These are phyloP conservation scores for Astropecten irregularis DNA, from an alignment of 53 echinoderm and acorn worm genomes.

Conservation along the genomic window DNA sequence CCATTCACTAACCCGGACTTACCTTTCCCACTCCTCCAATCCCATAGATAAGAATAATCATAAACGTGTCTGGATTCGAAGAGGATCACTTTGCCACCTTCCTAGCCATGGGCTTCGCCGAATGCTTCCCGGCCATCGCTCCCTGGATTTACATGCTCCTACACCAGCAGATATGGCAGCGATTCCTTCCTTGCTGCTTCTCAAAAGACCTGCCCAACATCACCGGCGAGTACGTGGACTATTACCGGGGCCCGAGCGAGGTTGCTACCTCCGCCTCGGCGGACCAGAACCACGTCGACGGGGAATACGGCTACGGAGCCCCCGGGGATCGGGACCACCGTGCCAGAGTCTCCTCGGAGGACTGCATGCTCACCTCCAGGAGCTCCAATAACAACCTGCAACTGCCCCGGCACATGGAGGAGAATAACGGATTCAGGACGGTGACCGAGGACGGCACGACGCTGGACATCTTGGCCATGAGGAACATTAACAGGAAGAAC, in stretches of 20 bases:
- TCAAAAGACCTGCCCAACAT: constrained; percentile 27
- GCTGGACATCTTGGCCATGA: constrained; percentile 7
- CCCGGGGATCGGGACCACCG: background rate
- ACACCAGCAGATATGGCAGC: constrained; percentile 70
- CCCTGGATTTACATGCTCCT: constrained; percentile 79
- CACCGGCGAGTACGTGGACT: background rate
- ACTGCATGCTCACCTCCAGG: too few relatives aligned
- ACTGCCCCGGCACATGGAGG: background rate
- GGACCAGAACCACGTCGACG: constrained; percentile 5
- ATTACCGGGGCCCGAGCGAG: background rate
- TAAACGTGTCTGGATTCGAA: constrained; percentile 64
- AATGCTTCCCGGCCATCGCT: constrained; percentile 68
- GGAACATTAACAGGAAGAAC: background rate
- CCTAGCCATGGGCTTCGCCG: constrained; percentile 72
- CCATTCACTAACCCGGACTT: too few relatives aligned
- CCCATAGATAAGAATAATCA: constrained; percentile 54
- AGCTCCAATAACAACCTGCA: constrained; percentile 15
- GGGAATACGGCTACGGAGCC: background rate
- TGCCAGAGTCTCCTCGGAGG: background rate
- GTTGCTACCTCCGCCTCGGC: background rate
- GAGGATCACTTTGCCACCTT: constrained; percentile 66
- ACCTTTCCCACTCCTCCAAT: too few relatives aligned
- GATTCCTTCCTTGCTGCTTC: constrained; percentile 53
- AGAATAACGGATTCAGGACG: background rate
- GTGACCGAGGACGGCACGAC: constrained; percentile 1